Conservation (phyloP, 2,888 invertebrate species). For the Ctenicera cuprea region DNA sequence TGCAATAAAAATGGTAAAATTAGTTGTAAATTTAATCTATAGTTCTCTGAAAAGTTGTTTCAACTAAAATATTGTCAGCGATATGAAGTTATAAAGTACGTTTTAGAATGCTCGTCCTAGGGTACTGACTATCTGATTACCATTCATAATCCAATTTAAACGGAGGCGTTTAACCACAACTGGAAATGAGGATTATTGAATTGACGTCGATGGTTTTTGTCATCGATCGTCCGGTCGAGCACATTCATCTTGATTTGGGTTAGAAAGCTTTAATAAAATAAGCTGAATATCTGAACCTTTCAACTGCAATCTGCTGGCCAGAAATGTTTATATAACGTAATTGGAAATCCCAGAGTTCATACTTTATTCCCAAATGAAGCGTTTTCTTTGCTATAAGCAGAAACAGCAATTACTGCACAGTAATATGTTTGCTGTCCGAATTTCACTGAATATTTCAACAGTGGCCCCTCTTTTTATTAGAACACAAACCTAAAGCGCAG, state of each 20-base stretch:
- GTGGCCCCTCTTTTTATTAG: background rate
- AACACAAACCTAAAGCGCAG: background rate
- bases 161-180: conserved; percentile 8
- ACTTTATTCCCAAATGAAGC: conserved; percentile 4
- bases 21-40: too few relatives aligned
- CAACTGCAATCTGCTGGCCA: background rate
- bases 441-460: conserved; percentile 19
- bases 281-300: conserved; percentile 12
- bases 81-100: background rate
- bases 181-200: conserved; percentile 18
- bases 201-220: conserved; percentile 8
- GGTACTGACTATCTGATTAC: background rate
- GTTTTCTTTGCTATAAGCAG: conserved; percentile 13
- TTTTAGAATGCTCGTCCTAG: conserved; percentile 3
- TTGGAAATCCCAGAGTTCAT: conserved; percentile 28
- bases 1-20: too few relatives aligned
- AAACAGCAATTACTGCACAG: background rate
- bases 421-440: conserved; percentile 22
- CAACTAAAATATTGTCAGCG: too few relatives aligned
- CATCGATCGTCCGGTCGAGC: conserved; percentile 11
- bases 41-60: too few relatives aligned
- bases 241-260: conserved; percentile 22
- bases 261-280: conserved; percentile 5
- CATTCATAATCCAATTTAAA: conserved; percentile 11
- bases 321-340: conserved; percentile 19